Percentiles rank a stretch among this genome's conserved stretches.
These are phyloP conservation scores for Melinaea menophilus DNA, from an alignment of 2,888 invertebrate genomes.

Conservation along the genomic window DNA sequence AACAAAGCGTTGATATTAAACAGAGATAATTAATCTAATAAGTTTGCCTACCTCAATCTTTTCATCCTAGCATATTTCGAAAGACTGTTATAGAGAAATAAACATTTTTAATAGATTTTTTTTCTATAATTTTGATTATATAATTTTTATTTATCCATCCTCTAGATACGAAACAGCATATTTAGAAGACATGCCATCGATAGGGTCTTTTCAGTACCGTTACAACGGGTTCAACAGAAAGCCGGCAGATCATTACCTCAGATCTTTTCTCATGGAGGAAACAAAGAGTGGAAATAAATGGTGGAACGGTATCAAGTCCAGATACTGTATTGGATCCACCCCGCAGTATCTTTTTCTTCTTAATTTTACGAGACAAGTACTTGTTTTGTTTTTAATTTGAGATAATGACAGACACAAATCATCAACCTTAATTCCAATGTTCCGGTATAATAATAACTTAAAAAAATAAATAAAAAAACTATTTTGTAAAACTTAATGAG, in stretches of 20 bases:
- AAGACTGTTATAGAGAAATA: no score
- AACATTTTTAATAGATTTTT: no score
- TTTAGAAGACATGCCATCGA: constrained; percentile 89
- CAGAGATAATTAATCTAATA: no score
- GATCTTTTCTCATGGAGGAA: constrained; percentile 87
- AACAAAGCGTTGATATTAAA: no score
- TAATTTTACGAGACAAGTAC: constrained; percentile 82
- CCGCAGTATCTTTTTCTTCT: constrained; percentile 84
- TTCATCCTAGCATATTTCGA: no score
- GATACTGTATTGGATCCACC: constrained; percentile 79
- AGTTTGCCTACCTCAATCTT: no score
- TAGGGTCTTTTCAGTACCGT: constrained; percentile 94
- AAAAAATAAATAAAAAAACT: no score
- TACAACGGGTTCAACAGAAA: constrained; percentile 89
- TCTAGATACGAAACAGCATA: constrained; percentile 84
- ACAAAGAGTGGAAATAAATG: constrained; percentile 35
- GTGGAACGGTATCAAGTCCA: constrained; percentile 63
- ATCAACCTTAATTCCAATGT: not conserved
- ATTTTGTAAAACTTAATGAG: no score
- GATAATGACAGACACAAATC: not conserved
- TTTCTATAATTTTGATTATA: no score
- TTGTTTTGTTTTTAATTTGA: constrained; percentile 21
- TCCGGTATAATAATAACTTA: no score
- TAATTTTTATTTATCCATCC: not conserved
- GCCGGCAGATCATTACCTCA: constrained; percentile 94